Base-by-base conservation (phyloP, 2,888 invertebrate genomes). In the Cynaeus angustus region DNA sequence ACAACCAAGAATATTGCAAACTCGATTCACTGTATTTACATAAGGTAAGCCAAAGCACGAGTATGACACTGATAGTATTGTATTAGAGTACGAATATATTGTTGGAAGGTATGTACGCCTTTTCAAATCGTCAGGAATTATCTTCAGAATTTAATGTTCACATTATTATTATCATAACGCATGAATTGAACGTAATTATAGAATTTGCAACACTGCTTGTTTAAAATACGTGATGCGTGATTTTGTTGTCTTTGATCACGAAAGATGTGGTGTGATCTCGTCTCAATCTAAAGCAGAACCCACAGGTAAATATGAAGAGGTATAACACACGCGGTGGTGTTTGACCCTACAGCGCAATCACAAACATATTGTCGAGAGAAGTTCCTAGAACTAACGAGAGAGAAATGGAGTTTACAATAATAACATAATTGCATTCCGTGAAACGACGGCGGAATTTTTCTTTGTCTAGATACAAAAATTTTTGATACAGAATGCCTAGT, bases 61-160 rank as follows among this genome's bases (percentile, higher is more conserved):
- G 53, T 70, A 70, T 66, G 66, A 62, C 66, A 61, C 66, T 67
- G 70, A 70, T 70, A 70, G 70, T 66, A 70, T 70, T 70, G 70
- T 70, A 62, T 70, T 14, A 50, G 38, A 46, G 53, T 66, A 56
- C 30, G 48, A 66, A 70, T 70, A 66, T 59, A 66, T 70, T 46
- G 28, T 46, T 26, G 33, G 12, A 10, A n/a, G 1, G n/a, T 33
- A 7, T 6, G 7, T 4, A 5, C 43, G 43, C 58, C 26, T 10
- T 59, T 13, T 45, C 16, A 3, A 46, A 33, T 61, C 33, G 45
- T 7, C 43, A 26, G 28, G n/a, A 21, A n/a, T n/a, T n/a, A n/a
- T n/a, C n/a, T n/a, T n/a, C 28, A 28, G 5, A 28, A 28, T 28
- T 28, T 28, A 28, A 28, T 28, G 28, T 33, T 33, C 6, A 33